phyloP scores from a whole-genome alignment of 2,113 vertebrate genomes.

The Chascanopsetta lugubris region DNA sequence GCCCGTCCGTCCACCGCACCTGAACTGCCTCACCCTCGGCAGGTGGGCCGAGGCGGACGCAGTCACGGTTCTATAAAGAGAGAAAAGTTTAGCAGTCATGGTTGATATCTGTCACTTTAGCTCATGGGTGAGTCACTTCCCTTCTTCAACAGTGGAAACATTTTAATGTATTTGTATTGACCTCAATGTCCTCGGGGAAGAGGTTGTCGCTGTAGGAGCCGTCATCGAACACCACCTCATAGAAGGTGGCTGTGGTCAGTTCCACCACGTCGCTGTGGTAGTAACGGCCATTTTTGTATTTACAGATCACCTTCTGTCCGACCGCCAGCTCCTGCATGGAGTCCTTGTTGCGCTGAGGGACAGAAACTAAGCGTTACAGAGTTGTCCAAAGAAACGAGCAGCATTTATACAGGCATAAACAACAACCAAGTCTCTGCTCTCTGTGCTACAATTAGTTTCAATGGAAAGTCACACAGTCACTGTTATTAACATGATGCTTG shows the following conservation, averaged over 20 bases:
- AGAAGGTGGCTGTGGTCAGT: conserved; percentile 94
- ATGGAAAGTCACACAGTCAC: no score
- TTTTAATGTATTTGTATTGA: conserved; percentile 54
- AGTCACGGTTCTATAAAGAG: conserved; percentile 89
- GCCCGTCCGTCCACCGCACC: conserved; percentile 96
- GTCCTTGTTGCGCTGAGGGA: conserved; percentile 82
- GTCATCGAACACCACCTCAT: conserved; percentile 96
- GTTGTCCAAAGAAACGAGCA: no score
- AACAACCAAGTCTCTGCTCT: no score
- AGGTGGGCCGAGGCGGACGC: conserved; percentile 89
- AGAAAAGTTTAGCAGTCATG: not conserved
- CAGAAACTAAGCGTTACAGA: no score
- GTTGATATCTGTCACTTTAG: not conserved
- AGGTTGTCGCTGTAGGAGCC: conserved; percentile 98
- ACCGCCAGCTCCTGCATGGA: conserved; percentile 85
- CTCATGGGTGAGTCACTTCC: not conserved
- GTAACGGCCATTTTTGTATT: conserved; percentile 94
- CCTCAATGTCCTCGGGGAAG: conserved; percentile 97
- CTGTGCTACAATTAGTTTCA: no score
- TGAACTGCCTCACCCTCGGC: conserved; percentile 89
- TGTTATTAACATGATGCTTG: no score
- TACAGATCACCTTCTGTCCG: conserved; percentile 94
- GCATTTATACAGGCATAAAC: no score
- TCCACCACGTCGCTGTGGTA: conserved; percentile 94
- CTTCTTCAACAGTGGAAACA: not conserved